These are phyloP conservation scores for Xenopus petersii DNA, from an alignment of 2,797 vertebrate species.

Conservation along the genomic window DNA sequence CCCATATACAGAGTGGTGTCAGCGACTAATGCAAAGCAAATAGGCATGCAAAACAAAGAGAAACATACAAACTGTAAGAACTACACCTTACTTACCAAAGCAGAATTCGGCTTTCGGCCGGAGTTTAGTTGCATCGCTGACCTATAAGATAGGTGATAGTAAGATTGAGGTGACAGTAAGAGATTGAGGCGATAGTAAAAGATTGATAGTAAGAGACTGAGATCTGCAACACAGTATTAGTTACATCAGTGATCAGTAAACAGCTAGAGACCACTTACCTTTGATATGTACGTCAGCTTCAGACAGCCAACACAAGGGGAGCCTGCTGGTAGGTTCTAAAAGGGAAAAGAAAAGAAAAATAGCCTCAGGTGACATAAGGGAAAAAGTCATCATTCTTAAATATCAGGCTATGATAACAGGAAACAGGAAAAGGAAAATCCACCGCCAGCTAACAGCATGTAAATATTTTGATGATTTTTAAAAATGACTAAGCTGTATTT, in stretches of 20 bases:
- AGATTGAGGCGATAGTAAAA: no score
- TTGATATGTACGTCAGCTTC: constrained; percentile 96
- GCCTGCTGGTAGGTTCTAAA: constrained; percentile 87
- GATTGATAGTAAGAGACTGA: no score
- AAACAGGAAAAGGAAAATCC: neutral
- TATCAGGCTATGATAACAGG: neutral
- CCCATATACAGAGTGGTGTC: no score
- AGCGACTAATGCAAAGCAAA: no score
- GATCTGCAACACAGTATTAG: no score
- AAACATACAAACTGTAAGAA: no score
- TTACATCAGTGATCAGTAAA: no score
- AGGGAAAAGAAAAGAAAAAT: constrained; percentile 43
- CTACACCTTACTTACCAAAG: constrained; percentile 81
- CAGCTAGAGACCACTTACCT: constrained; percentile 66
- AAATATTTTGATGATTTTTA: constrained; percentile 1
- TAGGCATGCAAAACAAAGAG: no score
- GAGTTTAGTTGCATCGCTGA: constrained; percentile 96
- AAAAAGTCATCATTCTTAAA: neutral
- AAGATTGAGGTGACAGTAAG: no score
- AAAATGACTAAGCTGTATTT: neutral
- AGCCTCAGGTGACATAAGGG: neutral
- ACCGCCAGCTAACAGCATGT: neutral
- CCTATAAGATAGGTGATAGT: constrained; percentile 63
- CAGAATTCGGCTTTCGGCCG: constrained; percentile 97
- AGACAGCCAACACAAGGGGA: constrained; percentile 85